Evolutionary conservation across 1,140 invertebrate genomes (phyloP).

Genomic region (Akabosia matsudoensis): DNA sequence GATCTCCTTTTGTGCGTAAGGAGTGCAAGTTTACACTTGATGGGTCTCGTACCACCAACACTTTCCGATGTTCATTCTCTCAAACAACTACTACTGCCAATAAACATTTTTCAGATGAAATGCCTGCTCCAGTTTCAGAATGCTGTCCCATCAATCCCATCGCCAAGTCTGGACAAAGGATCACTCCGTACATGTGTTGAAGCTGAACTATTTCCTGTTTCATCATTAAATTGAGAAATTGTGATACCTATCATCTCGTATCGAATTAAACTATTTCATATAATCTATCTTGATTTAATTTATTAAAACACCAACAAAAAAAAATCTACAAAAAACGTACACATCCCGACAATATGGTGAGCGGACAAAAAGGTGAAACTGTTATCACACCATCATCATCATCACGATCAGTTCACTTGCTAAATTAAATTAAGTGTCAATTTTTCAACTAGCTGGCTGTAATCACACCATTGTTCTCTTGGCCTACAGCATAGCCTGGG

Average conservation of each 20-base stretch:
- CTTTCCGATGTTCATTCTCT: too few relatives aligned
- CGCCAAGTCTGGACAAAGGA: neutral
- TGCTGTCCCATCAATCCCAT: neutral
- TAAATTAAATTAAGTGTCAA: slow-evolving; percentile 20
- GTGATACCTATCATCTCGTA: neutral
- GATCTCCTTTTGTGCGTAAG: too few relatives aligned
- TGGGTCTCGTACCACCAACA: too few relatives aligned
- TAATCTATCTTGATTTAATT: neutral
- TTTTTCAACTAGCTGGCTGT: neutral
- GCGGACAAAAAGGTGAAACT: neutral
- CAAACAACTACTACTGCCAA: too few relatives aligned
- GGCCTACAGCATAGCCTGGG: neutral
- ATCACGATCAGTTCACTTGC: too few relatives aligned
- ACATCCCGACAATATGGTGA: neutral
- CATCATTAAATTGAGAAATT: slow-evolving; percentile 20
- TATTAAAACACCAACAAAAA: neutral
- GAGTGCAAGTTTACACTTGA: too few relatives aligned
- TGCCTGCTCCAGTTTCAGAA: too few relatives aligned
- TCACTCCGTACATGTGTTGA: neutral
- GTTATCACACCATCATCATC: too few relatives aligned
- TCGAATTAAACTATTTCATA: neutral
- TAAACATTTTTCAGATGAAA: too few relatives aligned
- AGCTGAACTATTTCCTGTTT: neutral
- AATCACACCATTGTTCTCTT: neutral
- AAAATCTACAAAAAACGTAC: neutral